Base-by-base conservation (phyloP, 2,113 vertebrate genomes). In the Pungitius pungitius region DNA sequence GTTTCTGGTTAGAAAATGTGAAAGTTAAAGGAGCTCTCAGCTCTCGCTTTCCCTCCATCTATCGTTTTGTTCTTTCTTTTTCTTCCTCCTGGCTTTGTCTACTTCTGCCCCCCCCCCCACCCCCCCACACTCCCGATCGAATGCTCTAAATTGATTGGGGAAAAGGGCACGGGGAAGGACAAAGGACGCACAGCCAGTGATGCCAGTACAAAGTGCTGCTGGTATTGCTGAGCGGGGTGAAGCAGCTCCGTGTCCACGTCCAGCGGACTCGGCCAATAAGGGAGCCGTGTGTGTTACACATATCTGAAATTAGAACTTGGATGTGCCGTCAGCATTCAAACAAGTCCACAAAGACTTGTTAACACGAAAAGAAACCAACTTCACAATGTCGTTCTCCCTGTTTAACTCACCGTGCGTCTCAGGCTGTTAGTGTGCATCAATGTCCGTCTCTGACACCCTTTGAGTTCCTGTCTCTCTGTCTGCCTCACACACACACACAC, bases 81-180 rank as follows among this genome's bases (percentile, higher is more conserved):
- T 3, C 56, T 60, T 42, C 43, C 35, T 74, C 40, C 42, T 30
- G 1, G 4, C 43, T 82, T 75, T 69, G n/a, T 75, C 14, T 67
- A 14, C 20, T 80, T 72, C 77, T 82, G 5, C 33, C 33, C 33
- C 33, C 33, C 33, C 33, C 33, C 33, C 4, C 3, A 6, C 33
- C 33, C 33, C 33, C 33, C 33, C 4, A 3, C 33, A 4, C 33
- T 4, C 5, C 33, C 40, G 61, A 82, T 78, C 45, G 56, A 80
- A 80, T 22, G 58, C 33, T 59, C 56, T 33, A 37, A 59, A 59
- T 59, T 59, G 56, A 59, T 59, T 37, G 33, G 30, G 59, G 45
- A 79, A 74, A 74, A 75, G 77, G 62, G 43, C 75, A 80, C 64
- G 51, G n/a, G 77, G 35, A 47, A 24, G 47, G 17, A 68, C 39